Evolutionary conservation across 2,113 vertebrate species (phyloP).

Genomic region (Fulmarus glacialis): DNA sequence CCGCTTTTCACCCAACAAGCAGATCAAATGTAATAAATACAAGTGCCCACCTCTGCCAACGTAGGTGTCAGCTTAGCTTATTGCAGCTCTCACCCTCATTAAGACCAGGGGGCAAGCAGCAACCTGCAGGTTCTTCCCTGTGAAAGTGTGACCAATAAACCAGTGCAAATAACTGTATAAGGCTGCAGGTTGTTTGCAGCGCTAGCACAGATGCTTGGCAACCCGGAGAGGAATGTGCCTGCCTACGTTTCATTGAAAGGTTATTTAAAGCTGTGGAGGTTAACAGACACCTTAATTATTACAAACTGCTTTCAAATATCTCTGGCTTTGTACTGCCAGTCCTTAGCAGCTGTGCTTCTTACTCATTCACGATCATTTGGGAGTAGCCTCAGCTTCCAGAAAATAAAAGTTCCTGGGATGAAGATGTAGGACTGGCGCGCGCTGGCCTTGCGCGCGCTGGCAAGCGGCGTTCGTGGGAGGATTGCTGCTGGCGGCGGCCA

Average conservation of each 20-base stretch:
- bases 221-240: constrained; percentile 37
- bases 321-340: background rate
- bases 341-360: background rate
- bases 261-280: constrained; percentile 33
- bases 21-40: background rate
- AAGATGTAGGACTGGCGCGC: background rate
- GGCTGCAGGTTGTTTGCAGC: constrained; percentile 36
- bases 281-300: constrained; percentile 61
- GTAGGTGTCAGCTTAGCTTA: background rate
- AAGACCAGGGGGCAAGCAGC: background rate
- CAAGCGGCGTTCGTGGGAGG: background rate
- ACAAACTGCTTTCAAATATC: constrained; percentile 33
- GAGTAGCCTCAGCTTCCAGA: background rate
- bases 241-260: background rate
- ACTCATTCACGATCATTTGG: background rate
- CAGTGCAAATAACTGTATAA: constrained; percentile 31
- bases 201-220: constrained; percentile 58
- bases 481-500: background rate
- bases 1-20: background rate
- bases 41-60: background rate
- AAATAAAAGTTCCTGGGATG: background rate
- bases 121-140: background rate
- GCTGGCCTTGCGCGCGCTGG: background rate
- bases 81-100: background rate
- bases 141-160: constrained; percentile 40